Evolutionary conservation across 2,888 invertebrate genomes (phyloP).

Genomic region (Aphelenchoides bicaudatus): DNA sequence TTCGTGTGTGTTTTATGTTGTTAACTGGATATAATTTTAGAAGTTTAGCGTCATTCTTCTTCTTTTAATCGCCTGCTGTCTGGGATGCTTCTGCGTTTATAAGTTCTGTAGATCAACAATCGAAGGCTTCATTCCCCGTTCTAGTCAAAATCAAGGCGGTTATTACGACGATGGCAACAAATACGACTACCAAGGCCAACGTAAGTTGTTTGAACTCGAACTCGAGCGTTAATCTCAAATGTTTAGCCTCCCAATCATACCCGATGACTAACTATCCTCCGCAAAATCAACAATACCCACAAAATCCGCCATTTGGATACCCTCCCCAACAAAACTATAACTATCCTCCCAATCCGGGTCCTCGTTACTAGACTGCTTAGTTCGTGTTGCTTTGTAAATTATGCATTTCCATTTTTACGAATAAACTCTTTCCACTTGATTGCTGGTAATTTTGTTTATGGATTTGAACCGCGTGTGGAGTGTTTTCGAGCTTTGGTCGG

Average conservation of each 20-base stretch:
- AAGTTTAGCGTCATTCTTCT: constrained; percentile 49
- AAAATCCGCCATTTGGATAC: not conserved
- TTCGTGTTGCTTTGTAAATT: no score
- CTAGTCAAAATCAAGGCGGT: constrained; percentile 27
- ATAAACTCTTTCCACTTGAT: no score
- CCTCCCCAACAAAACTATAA: constrained; percentile 7
- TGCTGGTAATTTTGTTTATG: no score
- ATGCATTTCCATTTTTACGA: no score
- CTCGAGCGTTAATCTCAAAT: not conserved
- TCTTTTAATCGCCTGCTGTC: constrained; percentile 47
- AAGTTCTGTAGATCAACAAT: constrained; percentile 45
- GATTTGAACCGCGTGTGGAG: no score
- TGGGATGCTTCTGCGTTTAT: constrained; percentile 48
- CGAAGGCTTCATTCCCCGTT: constrained; percentile 40
- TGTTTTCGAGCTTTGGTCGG: not conserved
- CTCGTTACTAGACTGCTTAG: no score
- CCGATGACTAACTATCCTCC: constrained; percentile 15
- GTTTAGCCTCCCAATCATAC: constrained; percentile 6
- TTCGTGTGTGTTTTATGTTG: constrained; percentile 7
- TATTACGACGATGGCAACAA: constrained; percentile 29
- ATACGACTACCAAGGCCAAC: constrained; percentile 24
- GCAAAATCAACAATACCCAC: not conserved
- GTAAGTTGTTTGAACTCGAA: constrained; percentile 3
- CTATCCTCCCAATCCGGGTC: constrained; percentile 18
- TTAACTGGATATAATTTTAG: constrained; percentile 25